phyloP scores from a whole-genome alignment of 2,888 invertebrate species.

The Patella ulyssiponensis region DNA sequence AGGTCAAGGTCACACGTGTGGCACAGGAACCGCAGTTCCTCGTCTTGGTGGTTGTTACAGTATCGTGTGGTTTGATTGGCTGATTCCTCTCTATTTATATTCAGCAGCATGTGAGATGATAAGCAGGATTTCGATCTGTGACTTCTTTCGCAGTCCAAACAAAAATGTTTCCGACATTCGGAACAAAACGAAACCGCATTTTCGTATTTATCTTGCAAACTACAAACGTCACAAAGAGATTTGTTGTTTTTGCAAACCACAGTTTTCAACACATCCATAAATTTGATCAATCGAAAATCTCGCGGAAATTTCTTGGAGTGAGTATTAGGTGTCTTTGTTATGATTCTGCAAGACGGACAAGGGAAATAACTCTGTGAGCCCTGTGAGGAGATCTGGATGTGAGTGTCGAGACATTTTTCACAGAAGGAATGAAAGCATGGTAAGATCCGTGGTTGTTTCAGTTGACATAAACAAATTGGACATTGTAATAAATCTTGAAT shows the following conservation, averaged over 20 bases:
- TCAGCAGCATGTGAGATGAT: slow-evolving; percentile 31
- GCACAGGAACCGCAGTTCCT: slow-evolving; percentile 36
- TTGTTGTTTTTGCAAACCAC: slow-evolving; percentile 16
- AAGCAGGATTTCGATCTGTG: slow-evolving; percentile 32
- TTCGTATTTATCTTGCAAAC: background rate
- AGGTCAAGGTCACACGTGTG: slow-evolving; percentile 32
- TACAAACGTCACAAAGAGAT: slow-evolving; percentile 35
- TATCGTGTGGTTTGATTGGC: slow-evolving; percentile 10
- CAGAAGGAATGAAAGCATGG: slow-evolving; percentile 48
- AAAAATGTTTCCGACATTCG: slow-evolving; percentile 42
- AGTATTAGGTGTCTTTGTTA: slow-evolving; percentile 29
- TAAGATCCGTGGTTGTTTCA: slow-evolving; percentile 37
- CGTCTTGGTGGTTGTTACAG: slow-evolving; percentile 35
- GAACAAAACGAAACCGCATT: slow-evolving; percentile 36
- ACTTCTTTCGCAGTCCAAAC: slow-evolving; percentile 26
- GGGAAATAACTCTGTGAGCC: slow-evolving; percentile 26
- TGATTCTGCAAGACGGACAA: slow-evolving; percentile 44
- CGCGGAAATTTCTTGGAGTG: slow-evolving; percentile 40
- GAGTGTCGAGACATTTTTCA: slow-evolving; percentile 37
- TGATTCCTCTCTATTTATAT: background rate
- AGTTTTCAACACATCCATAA: slow-evolving; percentile 34
- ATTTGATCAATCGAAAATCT: slow-evolving; percentile 43
- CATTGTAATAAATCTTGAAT: slow-evolving; percentile 41
- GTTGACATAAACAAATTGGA: slow-evolving; percentile 42
- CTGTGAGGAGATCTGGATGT: slow-evolving; percentile 29